A percentile compares a stretch with the other conserved stretches of the same genome.
phyloP scores from a whole-genome alignment of 2,797 vertebrate genomes.

The Lophius americanus region DNA sequence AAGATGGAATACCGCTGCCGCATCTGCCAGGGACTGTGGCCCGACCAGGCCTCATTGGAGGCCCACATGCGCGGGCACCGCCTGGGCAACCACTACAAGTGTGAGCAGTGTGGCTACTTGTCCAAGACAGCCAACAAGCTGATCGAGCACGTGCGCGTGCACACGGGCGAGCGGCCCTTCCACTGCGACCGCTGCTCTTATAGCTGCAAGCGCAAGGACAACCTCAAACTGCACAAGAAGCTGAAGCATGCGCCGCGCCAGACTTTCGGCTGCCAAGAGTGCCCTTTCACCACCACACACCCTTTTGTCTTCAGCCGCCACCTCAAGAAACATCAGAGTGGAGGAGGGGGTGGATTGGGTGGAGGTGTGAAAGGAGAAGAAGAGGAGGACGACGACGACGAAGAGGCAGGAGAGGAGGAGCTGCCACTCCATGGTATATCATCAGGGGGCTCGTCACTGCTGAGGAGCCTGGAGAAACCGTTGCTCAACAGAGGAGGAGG shows the following conservation, averaged over 20 bases:
- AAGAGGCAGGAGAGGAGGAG: slow-evolving; percentile 73
- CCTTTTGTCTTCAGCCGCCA: slow-evolving; percentile 98
- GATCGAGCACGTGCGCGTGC: slow-evolving; percentile 98
- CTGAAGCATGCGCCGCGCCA: slow-evolving; percentile 98
- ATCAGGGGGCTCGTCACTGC: slow-evolving; percentile 42
- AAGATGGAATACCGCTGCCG: slow-evolving; percentile 99
- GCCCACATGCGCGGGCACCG: slow-evolving; percentile 96
- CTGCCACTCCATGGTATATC: slow-evolving; percentile 77
- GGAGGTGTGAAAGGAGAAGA: slow-evolving; percentile 54
- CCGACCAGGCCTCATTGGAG: slow-evolving; percentile 97
- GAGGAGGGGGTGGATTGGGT: slow-evolving; percentile 47
- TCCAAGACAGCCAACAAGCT: slow-evolving; percentile 99
- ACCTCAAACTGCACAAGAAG: slow-evolving; percentile 99
- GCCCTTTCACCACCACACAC: slow-evolving; percentile 98
- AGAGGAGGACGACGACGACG: slow-evolving; percentile 61
- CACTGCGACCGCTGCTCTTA: slow-evolving; percentile 99
- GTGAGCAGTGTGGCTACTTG: slow-evolving; percentile 99
- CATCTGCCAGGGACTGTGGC: slow-evolving; percentile 98
- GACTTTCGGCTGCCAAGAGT: slow-evolving; percentile 94
- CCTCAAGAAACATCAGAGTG: slow-evolving; percentile 94
- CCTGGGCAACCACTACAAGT: slow-evolving; percentile 99
- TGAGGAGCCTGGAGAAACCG: slow-evolving; percentile 62
- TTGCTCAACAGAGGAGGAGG: slow-evolving; percentile 76
- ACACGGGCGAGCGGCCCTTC: slow-evolving; percentile 99
- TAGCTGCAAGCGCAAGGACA: slow-evolving; percentile 99